Evolutionary conservation across 2,888 invertebrate genomes (phyloP), one percentile per base, ranked within the genome.

Genomic region (Sericinus montela): DNA sequence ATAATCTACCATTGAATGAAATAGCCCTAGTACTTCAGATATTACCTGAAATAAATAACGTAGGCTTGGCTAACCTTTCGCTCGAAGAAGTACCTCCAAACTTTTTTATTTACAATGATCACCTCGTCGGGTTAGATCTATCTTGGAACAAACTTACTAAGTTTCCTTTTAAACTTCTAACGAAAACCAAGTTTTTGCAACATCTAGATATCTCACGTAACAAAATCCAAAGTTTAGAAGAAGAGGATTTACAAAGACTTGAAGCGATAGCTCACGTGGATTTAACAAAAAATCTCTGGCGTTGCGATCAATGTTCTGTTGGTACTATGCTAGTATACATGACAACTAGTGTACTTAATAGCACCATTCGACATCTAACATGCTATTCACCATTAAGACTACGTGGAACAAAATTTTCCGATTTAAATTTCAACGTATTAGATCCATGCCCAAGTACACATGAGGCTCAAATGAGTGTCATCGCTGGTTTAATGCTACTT

Each of bases 141-240:
- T 94, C 94, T 28, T 91, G 92, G 67, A 95, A 95, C 80, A 90
- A 91, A 68, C 84, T 95, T 48, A 83, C 79, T 0, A 85, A 80
- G 41, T 84, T 94, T 59, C 91, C 91, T 8, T 83, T 83, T 28
- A 90, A 91, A 60, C 75, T 91, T 39, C 72, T 94, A 0, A 77
- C 84, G 1, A 89, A 91, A 48, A 89, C 92, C 1, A 87, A 86
- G 63, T 88, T 90, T 68, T 73, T 93, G 40, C 84, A 92, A 70
- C 90, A 90, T 61, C 76, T 95, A 56, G 94, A 95, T 77, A 75
- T 95, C 60, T 94, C 94, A n/a, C 85, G 92, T 59, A 96, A 96
- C 78, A 90, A 91, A 66, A 80, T 95, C 58, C 90, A 91, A 57
- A 91, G 92, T 36, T 79, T 94, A 45, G 90, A 89, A 54, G 92